Percentiles rank a stretch among this genome's conserved stretches.
phyloP scores from a whole-genome alignment of 2,797 vertebrate species.

The Iguana delicatissima region DNA sequence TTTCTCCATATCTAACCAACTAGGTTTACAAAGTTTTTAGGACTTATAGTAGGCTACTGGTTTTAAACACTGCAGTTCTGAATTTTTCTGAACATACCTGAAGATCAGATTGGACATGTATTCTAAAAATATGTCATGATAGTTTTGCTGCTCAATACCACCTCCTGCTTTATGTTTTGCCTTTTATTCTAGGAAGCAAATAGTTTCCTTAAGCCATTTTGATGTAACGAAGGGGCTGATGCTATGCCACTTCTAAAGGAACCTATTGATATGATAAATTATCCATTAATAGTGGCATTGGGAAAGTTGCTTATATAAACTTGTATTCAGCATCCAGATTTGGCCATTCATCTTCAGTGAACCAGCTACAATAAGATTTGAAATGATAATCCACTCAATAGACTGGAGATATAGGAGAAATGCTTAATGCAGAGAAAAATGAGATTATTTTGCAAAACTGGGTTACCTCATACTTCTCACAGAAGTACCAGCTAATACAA shows the following conservation, averaged over 20 bases:
- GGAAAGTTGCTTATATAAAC: conserved; percentile 2
- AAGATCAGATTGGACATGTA: not conserved
- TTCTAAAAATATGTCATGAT: not conserved
- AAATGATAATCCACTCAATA: not conserved
- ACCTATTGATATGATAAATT: not conserved
- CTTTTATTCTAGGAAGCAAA: too few relatives aligned
- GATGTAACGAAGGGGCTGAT: not conserved
- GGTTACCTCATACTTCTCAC: not conserved
- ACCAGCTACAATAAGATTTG: not conserved
- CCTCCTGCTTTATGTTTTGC: too few relatives aligned
- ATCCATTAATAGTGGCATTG: not conserved
- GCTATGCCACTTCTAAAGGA: not conserved
- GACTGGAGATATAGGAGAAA: not conserved
- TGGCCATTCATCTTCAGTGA: not conserved
- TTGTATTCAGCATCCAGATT: not conserved
- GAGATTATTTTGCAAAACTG: not conserved
- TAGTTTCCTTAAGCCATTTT: too few relatives aligned
- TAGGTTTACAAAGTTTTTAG: not conserved
- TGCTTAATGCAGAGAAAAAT: not conserved
- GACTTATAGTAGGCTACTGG: not conserved
- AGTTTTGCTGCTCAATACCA: too few relatives aligned
- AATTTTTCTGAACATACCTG: not conserved
- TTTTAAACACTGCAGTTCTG: not conserved
- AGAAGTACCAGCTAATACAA: conserved; percentile 12
- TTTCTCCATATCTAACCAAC: not conserved